These are phyloP conservation scores for Luperina testacea DNA, from an alignment of 2,888 invertebrate species.

Conservation along the genomic window DNA sequence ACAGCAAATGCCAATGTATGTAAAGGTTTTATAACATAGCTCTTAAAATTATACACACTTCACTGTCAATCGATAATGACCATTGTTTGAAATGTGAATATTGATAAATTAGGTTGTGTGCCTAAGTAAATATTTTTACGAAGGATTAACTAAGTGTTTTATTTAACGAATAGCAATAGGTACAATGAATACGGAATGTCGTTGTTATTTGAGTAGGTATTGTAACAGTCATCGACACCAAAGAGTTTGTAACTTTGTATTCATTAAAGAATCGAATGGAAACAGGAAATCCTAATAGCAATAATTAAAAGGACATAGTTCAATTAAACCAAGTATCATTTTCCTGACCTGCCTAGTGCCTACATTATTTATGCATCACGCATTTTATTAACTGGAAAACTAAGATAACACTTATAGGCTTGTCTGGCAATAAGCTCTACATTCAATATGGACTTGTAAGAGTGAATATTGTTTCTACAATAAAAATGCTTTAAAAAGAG, in stretches of 20 bases:
- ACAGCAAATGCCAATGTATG: not conserved
- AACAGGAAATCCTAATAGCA: slow-evolving; percentile 52
- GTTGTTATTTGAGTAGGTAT: slow-evolving; percentile 1
- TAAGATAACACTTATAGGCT: slow-evolving; percentile 19
- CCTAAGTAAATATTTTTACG: slow-evolving; percentile 37
- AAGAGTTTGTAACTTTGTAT: slow-evolving; percentile 11
- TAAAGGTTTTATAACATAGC: slow-evolving; percentile 23
- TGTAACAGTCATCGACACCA: not conserved
- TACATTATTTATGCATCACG: slow-evolving; percentile 45
- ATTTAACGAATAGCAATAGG: not conserved
- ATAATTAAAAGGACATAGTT: slow-evolving; percentile 47
- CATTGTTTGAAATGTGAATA: slow-evolving; percentile 44
- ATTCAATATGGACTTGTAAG: not conserved
- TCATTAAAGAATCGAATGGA: slow-evolving; percentile 29
- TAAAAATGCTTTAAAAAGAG: not conserved
- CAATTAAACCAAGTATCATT: slow-evolving; percentile 52
- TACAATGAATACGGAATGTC: not conserved
- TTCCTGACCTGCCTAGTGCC: slow-evolving; percentile 33
- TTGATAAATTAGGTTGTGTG: slow-evolving; percentile 12
- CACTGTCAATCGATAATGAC: slow-evolving; percentile 25
- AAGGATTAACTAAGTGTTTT: not conserved
- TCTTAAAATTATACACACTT: slow-evolving; percentile 24
- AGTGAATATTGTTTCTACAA: not conserved
- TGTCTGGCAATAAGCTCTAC: not conserved
- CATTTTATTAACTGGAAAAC: slow-evolving; percentile 45